phyloP scores from a whole-genome alignment of 2,113 vertebrate genomes.

The Rhegmatorhina hoffmannsi region DNA sequence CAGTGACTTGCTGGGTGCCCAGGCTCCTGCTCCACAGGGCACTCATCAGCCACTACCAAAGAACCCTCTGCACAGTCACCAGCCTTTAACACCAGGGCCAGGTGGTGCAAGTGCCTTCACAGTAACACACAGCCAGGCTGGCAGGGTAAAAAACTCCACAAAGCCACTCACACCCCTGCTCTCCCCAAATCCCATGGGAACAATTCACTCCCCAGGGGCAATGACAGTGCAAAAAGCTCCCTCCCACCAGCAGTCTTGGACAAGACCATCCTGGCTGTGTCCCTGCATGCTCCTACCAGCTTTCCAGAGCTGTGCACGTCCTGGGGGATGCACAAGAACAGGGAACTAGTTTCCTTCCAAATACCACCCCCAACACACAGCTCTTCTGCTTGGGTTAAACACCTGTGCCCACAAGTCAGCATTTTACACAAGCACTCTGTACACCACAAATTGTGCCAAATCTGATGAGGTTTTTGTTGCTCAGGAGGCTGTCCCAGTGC shows the following conservation, averaged over 20 bases:
- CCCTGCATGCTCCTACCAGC: fast-evolving
- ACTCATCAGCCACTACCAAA: not conserved
- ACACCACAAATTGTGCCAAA: not conserved
- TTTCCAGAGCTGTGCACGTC: fast-evolving
- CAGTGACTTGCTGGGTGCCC: not conserved
- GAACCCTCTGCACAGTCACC: not conserved
- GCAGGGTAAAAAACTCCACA: not conserved
- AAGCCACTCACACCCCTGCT: not conserved
- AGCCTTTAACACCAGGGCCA: not conserved
- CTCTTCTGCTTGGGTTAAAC: not conserved
- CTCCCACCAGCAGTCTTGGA: not conserved
- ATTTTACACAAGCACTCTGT: not conserved
- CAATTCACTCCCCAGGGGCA: not conserved
- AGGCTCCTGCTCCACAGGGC: not conserved
- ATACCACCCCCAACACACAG: fast-evolving
- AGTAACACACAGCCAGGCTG: not conserved
- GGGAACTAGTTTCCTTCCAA: not conserved
- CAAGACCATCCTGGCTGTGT: not conserved
- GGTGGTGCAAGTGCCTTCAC: fast-evolving
- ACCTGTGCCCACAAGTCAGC: not conserved
- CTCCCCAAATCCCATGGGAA: not conserved
- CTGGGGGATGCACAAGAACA: not conserved
- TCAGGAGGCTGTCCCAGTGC: not conserved
- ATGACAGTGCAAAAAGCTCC: not conserved
- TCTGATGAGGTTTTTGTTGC: not conserved